These are phyloP conservation scores for Drosophila fuyamai DNA, from an alignment of 1,140 invertebrate genomes.

Conservation along the genomic window DNA sequence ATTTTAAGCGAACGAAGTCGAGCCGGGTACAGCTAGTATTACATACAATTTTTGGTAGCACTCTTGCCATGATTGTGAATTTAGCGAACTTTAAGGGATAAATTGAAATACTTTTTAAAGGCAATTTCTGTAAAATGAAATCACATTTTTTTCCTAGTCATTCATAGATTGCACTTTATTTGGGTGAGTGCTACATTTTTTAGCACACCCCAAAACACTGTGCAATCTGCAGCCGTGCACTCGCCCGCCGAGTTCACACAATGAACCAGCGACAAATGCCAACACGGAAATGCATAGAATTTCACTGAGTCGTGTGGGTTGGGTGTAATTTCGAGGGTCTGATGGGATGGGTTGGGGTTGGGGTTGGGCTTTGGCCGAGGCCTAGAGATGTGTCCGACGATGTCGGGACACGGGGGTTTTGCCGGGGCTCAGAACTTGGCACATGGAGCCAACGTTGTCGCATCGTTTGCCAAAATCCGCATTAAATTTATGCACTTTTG, in stretches of 20 bases:
- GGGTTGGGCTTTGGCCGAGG: conserved; percentile 17
- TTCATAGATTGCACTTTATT: neutral
- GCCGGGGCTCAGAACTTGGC: conserved; percentile 56
- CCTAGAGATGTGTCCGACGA: conserved; percentile 44
- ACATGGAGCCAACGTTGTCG: conserved; percentile 74
- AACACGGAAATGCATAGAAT: conserved; percentile 82
- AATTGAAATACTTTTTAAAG: no score
- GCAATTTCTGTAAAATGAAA: neutral
- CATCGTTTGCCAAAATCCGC: conserved; percentile 79
- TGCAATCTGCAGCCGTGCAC: conserved; percentile 30
- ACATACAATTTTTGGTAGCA: no score
- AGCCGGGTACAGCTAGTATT: no score
- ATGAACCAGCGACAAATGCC: conserved; percentile 78
- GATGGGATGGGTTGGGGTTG: neutral
- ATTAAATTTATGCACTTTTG: conserved; percentile 82
- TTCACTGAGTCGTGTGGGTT: conserved; percentile 49
- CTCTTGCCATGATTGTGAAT: no score
- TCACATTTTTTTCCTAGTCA: neutral
- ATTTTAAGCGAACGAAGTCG: no score
- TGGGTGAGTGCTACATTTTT: neutral
- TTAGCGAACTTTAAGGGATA: no score
- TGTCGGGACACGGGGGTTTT: conserved; percentile 21
- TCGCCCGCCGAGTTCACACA: conserved; percentile 46
- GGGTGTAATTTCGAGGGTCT: neutral
- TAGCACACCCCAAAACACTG: neutral